A percentile compares a stretch with the other conserved stretches of the same genome.
phyloP scores from a whole-genome alignment of 2,797 vertebrate genomes.

The Notolepis coatsorum region DNA sequence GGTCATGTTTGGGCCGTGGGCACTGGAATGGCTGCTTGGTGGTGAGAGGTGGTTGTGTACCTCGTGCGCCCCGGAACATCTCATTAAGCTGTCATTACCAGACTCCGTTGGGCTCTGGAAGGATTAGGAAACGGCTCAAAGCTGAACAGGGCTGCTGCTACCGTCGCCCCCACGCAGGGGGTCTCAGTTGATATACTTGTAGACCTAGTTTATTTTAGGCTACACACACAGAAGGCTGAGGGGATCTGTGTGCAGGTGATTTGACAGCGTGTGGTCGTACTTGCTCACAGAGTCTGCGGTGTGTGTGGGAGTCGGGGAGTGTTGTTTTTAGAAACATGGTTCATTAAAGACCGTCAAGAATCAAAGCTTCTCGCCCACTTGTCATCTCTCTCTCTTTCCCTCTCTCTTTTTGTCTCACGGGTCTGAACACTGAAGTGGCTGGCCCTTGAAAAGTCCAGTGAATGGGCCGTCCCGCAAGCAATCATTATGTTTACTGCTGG shows the following conservation, averaged over 20 bases:
- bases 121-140: background rate
- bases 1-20: background rate
- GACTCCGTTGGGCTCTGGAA: background rate
- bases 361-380: background rate
- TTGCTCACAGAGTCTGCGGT: no score
- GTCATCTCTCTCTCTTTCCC: background rate
- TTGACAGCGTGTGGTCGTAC: no score
- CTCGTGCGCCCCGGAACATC: slow-evolving; percentile 22
- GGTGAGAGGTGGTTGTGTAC: slow-evolving; percentile 11
- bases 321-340: no score
- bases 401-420: background rate
- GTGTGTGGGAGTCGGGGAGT: no score
- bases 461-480: no score
- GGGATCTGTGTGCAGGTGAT: no score
- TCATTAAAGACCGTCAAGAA: no score
- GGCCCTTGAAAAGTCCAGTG: no score
- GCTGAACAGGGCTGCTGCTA: background rate
- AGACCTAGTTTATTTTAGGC: slow-evolving; percentile 5
- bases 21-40: background rate
- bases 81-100: slow-evolving; percentile 49
- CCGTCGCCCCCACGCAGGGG: background rate
- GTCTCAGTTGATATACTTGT: background rate
- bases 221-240: background rate
- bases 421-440: no score
- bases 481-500: no score